phyloP scores from a whole-genome alignment of 2,888 invertebrate genomes.

The Formica aserva region DNA sequence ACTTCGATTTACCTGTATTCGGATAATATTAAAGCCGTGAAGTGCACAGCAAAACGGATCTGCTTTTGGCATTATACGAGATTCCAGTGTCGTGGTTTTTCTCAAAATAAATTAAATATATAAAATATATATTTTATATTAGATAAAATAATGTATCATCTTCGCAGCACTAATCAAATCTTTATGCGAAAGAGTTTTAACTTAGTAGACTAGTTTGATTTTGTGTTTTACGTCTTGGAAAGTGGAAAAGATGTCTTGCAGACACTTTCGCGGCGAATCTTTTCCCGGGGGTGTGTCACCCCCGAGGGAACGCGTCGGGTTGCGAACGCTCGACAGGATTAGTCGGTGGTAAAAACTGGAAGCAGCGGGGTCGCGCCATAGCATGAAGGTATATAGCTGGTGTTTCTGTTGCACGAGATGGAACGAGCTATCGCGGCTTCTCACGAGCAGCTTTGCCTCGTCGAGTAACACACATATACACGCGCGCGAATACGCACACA shows the following conservation, averaged over 20 bases:
- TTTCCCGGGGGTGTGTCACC: constrained; percentile 13
- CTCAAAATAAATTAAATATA: not conserved
- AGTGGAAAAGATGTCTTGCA: not conserved
- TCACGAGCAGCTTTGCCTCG: constrained; percentile 68
- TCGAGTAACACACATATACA: constrained; percentile 21
- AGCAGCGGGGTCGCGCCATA: constrained; percentile 53
- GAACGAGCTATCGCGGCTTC: constrained; percentile 65
- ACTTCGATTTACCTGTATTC: constrained; percentile 1
- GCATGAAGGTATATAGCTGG: constrained; percentile 74
- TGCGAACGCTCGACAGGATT: constrained; percentile 62
- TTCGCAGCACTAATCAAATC: not conserved
- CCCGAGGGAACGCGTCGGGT: constrained; percentile 47
- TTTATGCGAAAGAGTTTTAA: not conserved
- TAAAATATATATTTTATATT: not conserved
- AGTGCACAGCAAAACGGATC: not conserved
- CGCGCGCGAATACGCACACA: constrained; percentile 50
- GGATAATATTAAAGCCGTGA: constrained; percentile 3
- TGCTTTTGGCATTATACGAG: not conserved
- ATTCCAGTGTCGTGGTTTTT: not conserved
- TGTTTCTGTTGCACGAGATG: constrained; percentile 73
- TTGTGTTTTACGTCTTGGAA: not conserved
- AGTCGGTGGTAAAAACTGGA: constrained; percentile 67
- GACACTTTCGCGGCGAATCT: constrained; percentile 9
- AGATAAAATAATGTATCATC: not conserved
- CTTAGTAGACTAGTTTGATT: not conserved